Base-by-base conservation (phyloP, 2,888 invertebrate species). In the Iphiclides podalirius region DNA sequence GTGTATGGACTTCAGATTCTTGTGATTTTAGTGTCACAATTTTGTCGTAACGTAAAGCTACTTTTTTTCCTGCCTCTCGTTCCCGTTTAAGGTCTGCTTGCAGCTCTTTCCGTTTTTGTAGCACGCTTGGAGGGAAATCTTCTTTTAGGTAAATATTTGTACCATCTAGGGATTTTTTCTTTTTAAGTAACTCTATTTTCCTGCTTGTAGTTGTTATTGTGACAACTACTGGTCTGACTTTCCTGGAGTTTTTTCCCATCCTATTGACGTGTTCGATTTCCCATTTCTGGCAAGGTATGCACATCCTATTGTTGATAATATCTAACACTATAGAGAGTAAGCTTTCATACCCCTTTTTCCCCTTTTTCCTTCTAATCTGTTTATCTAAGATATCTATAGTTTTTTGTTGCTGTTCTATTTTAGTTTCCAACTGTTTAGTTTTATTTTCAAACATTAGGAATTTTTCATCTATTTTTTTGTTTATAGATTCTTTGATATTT, bases 141-240 rank as follows among this genome's bases (percentile, higher is more conserved):
- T 59, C 54, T 45, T 61, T 59, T 1, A 61, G 11, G 14, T 59
- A 59, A 4, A 58, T 57, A 20, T 39, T 43, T 35, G 54, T 47
- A 23, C 15, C 26, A 0, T 23, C 28, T 0, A 57, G 41, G 12
- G 34, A 15, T 47, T 52, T 57, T 33, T 55, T 55, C 3, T 58
- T 57, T 47, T 54, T 61, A 1, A 60, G 33, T 36, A 63, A 9
- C 12, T 61, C 52, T 36, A 61, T 48, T 59, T 60, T 60, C 12
- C 51, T 44, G n/a, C 57, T 44, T 0, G 36, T 47, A 4, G 58
- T 55, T 15, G 52, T 55, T 34, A 50, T 12, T 48, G 58, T 53
- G 2, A 55, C 43, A 2, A 49, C 38, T 4, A 54, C 52, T 11
- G 57, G 54, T 47, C 54, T 52, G 0, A 50, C 11, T 53, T 52